Conservation (phyloP, 2,888 invertebrate genomes). For the Drosophila mimica region DNA sequence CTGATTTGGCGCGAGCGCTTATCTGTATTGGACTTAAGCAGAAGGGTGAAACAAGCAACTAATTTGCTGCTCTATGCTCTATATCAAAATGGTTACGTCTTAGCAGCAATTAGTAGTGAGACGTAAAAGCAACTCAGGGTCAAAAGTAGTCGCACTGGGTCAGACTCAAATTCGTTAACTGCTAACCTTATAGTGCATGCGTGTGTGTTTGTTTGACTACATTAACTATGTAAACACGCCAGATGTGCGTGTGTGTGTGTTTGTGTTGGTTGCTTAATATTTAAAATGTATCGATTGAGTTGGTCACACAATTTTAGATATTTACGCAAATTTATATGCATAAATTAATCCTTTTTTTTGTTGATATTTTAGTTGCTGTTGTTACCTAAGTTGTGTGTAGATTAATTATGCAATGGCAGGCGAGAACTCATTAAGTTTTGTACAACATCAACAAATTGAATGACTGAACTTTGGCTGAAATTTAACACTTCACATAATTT, state of each 20-base stretch:
- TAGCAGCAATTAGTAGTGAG: slow-evolving; percentile 8
- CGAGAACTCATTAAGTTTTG: slow-evolving; percentile 17
- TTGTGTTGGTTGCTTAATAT: slow-evolving; percentile 13
- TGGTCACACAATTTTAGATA: not conserved
- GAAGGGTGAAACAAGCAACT: slow-evolving; percentile 1
- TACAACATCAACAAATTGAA: slow-evolving; percentile 18
- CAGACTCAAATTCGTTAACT: slow-evolving; percentile 15
- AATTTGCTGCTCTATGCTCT: slow-evolving; percentile 9
- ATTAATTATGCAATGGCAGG: slow-evolving; percentile 16
- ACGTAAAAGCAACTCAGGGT: slow-evolving; percentile 16
- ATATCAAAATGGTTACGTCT: slow-evolving; percentile 22
- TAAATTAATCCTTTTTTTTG: slow-evolving; percentile 3
- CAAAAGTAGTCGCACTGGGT: slow-evolving; percentile 24
- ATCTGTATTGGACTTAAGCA: not conserved
- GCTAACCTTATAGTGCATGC: not conserved
- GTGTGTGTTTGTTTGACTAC: not conserved
- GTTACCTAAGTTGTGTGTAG: slow-evolving; percentile 44
- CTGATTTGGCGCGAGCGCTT: slow-evolving; percentile 13
- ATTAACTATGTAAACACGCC: not conserved
- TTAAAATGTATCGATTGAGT: slow-evolving; percentile 30
- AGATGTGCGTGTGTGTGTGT: not conserved
- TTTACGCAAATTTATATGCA: not conserved
- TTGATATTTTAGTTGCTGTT: not conserved
- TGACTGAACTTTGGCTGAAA: slow-evolving; percentile 20
- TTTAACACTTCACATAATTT: slow-evolving; percentile 55